Percentiles rank a stretch among this genome's conserved stretches.
These are phyloP conservation scores for Rhamphomyia laevipes DNA, from an alignment of 2,888 invertebrate species.

Conservation along the genomic window DNA sequence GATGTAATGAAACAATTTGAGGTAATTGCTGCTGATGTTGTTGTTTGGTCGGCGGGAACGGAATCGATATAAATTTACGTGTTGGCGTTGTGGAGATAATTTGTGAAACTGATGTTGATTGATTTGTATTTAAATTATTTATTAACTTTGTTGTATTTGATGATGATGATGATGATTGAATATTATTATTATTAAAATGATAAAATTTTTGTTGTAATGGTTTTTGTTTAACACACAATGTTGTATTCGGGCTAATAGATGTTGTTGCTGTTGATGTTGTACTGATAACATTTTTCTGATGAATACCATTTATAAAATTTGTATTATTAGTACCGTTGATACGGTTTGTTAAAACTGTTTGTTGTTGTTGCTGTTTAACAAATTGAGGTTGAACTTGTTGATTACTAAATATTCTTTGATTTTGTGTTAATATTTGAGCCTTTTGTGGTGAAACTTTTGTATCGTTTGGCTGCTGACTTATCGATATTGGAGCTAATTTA, in stretches of 20 bases:
- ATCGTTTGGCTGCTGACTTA: conserved; percentile 11
- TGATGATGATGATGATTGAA: not conserved
- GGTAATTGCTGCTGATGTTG: conserved; percentile 24
- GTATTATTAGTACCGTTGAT: too few species aligned
- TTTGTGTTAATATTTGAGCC: not conserved
- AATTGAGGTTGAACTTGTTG: not conserved
- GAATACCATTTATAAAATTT: too few species aligned
- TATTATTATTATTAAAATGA: too few species aligned
- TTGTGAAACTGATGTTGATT: conserved; percentile 4
- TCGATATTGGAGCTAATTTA: conserved; percentile 13
- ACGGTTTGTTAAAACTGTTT: too few species aligned
- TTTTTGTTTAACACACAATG: too few species aligned
- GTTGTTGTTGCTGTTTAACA: not conserved
- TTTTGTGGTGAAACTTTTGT: not conserved
- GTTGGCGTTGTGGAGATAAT: conserved; percentile 19
- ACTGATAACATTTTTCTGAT: too few species aligned
- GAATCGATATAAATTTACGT: conserved; percentile 22
- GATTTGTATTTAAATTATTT: not conserved
- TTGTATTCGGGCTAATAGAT: too few species aligned
- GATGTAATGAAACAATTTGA: conserved; percentile 18
- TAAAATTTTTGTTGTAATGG: too few species aligned
- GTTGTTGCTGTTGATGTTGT: too few species aligned
- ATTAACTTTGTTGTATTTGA: not conserved
- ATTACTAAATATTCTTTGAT: not conserved
- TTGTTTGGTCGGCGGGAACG: not conserved